Percentiles rank a stretch among this genome's conserved stretches.
Conservation (phyloP, 2,113 vertebrate species). For the Epinephelus lanceolatus region DNA sequence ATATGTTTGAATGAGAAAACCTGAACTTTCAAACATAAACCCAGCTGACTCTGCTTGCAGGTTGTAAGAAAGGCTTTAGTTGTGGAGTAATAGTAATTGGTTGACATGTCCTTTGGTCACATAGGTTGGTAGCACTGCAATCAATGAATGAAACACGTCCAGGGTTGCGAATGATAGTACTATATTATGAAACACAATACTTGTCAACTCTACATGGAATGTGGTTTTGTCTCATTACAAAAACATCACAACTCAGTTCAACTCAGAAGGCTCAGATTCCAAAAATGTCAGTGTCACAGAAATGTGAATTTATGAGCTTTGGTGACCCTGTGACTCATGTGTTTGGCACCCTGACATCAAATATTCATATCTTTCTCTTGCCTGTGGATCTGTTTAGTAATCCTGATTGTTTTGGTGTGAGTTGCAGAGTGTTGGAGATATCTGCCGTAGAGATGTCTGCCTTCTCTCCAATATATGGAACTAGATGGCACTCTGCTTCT, state of each 20-base stretch:
- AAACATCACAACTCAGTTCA: not conserved
- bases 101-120: not conserved
- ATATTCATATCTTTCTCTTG: too few species aligned
- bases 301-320: not conserved
- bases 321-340: not conserved
- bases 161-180: not conserved
- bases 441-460: too few species aligned
- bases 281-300: conserved; percentile 21
- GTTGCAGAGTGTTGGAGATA: too few species aligned
- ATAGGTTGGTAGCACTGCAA: not conserved
- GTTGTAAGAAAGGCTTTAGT: not conserved
- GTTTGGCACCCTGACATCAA: not conserved
- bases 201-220: conserved; percentile 7
- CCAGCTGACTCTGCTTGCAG: not conserved
- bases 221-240: conserved; percentile 13
- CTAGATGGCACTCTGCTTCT: too few species aligned
- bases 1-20: not conserved
- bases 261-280: conserved; percentile 7
- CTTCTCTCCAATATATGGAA: too few species aligned
- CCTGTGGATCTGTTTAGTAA: too few species aligned
- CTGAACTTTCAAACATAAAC: not conserved
- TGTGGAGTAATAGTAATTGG: not conserved
- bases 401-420: too few species aligned
- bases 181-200: not conserved
- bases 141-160: not conserved